Percentiles rank a stretch among this genome's conserved stretches.
Conservation (phyloP, 1,140 invertebrate genomes). For the Papilio polytes region DNA sequence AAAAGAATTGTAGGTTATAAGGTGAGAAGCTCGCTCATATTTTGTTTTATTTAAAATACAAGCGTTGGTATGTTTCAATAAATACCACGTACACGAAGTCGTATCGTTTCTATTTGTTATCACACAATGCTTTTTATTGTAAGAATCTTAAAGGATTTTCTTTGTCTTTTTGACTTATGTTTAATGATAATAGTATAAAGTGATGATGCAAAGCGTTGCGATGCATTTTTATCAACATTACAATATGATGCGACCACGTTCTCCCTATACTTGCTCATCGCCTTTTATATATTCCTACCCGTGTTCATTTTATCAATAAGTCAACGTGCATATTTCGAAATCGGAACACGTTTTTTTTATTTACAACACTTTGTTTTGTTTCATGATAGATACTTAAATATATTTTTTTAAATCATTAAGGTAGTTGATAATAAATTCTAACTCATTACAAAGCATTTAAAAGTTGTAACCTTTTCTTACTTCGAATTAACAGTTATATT, state of each 20-base stretch:
- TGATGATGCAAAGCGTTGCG: conserved; percentile 14
- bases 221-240: conserved; percentile 34
- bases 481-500: background rate
- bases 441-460: no score
- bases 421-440: background rate
- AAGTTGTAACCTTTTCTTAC: background rate
- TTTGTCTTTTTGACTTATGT: conserved; percentile 35
- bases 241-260: conserved; percentile 22
- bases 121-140: conserved; percentile 23
- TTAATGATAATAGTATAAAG: conserved; percentile 4
- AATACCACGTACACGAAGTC: background rate
- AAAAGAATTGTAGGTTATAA: no score
- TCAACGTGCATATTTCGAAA: conserved; percentile 18
- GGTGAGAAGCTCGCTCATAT: background rate
- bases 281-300: conserved; percentile 33
- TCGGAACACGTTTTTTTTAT: conserved; percentile 37
- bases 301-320: conserved; percentile 36
- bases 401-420: background rate
- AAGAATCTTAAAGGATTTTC: conserved; percentile 7
- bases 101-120: conserved; percentile 3
- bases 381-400: background rate
- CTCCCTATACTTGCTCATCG: conserved; percentile 27
- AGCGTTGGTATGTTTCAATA: background rate
- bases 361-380: conserved; percentile 19
- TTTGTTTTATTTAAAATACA: background rate